Conservation (phyloP, 2,113 vertebrate genomes). For the Vulpes vulpes region DNA sequence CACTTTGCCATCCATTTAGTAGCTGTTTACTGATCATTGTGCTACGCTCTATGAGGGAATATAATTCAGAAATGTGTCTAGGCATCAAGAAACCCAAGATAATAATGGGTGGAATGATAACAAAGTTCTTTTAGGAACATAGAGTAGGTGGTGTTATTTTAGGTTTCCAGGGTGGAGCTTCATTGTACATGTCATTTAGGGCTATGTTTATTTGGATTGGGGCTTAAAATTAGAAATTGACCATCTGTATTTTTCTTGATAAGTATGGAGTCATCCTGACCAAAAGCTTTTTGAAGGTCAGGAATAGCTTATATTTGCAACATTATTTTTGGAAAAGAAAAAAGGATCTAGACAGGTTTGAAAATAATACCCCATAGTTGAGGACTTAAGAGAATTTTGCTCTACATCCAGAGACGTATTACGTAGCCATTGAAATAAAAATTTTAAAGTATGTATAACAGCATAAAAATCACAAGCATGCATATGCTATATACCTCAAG, state of each 20-base stretch:
- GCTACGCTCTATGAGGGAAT: background rate
- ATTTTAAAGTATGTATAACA: background rate
- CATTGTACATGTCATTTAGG: conserved; percentile 65
- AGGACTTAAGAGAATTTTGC: conserved; percentile 14
- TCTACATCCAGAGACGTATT: background rate
- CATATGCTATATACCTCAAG: background rate
- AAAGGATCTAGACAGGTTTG: conserved; percentile 12
- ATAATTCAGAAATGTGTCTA: conserved; percentile 59
- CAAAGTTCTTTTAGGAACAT: conserved; percentile 45
- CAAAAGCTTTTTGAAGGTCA: conserved; percentile 63
- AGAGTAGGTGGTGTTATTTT: conserved; percentile 62
- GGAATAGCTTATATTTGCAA: conserved; percentile 60
- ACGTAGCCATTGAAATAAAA: conserved; percentile 34
- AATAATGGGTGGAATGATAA: background rate
- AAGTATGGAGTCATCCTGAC: conserved; percentile 67
- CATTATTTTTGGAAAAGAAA: conserved; percentile 56
- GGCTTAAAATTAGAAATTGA: conserved; percentile 79
- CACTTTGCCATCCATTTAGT: background rate
- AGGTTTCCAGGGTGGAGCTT: conserved; percentile 24
- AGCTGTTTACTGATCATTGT: conserved; percentile 40
- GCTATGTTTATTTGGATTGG: conserved; percentile 67
- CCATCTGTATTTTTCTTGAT: conserved; percentile 75
- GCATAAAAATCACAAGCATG: background rate
- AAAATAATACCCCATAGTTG: conserved; percentile 17
- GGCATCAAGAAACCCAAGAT: background rate